A percentile compares a stretch with the other conserved stretches of the same genome.
Conservation (phyloP, 2,113 vertebrate species). For the Vanacampus margaritifer region DNA sequence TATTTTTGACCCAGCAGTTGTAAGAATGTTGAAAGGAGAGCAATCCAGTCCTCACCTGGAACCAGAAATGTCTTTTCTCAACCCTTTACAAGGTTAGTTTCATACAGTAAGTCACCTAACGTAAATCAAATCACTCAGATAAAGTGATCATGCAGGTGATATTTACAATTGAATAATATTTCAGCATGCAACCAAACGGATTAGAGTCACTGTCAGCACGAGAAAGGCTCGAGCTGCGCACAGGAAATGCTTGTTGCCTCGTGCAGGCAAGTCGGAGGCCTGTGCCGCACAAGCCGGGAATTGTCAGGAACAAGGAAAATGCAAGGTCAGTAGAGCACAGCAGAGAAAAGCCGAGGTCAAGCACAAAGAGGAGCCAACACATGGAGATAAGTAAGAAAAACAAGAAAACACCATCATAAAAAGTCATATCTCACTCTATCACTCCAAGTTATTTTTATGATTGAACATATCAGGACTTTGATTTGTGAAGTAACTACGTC, state of each 20-base stretch:
- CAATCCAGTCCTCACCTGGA: no score
- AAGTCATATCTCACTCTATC: constrained; percentile 15
- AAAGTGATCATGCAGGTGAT: neutral
- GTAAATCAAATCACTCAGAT: no score
- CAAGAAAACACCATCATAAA: constrained; percentile 17
- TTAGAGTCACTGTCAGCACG: constrained; percentile 63
- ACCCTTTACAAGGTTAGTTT: no score
- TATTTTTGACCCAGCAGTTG: no score
- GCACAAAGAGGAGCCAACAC: constrained; percentile 25
- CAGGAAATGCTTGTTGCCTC: constrained; percentile 67
- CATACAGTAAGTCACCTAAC: no score
- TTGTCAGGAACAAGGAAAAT: constrained; percentile 45
- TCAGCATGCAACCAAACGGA: constrained; percentile 39
- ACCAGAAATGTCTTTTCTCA: no score
- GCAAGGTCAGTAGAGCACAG: constrained; percentile 55
- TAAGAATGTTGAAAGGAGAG: no score
- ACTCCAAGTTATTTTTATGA: constrained; percentile 10
- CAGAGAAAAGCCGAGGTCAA: constrained; percentile 25
- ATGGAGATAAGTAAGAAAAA: constrained; percentile 16
- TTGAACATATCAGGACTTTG: constrained; percentile 11
- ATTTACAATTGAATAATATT: no score
- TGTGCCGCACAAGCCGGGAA: constrained; percentile 51
- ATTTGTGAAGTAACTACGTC: constrained; percentile 25
- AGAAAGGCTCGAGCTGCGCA: constrained; percentile 59
- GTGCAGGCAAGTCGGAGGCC: constrained; percentile 56